Evolutionary conservation across 2,797 vertebrate species (phyloP).

Genomic region (Liasis olivaceus): DNA sequence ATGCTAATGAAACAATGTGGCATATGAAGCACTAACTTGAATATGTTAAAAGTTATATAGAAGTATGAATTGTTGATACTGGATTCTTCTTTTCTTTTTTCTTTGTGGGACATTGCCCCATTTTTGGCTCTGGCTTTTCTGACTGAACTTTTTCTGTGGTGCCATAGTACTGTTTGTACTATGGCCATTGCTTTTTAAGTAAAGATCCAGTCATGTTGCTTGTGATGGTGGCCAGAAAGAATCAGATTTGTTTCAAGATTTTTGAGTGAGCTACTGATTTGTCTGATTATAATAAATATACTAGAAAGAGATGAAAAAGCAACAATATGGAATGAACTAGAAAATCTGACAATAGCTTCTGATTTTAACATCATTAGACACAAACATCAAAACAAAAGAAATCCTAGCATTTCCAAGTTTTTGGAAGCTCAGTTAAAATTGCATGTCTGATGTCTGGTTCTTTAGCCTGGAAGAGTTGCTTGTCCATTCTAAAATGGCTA

Average conservation of each 20-base stretch:
- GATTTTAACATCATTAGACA: background rate
- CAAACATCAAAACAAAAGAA: background rate
- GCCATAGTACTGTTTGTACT: slow-evolving; percentile 37
- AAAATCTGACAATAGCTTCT: background rate
- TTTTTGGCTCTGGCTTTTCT: background rate
- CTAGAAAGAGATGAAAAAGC: slow-evolving; percentile 11
- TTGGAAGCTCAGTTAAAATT: slow-evolving; percentile 8
- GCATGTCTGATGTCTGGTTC: background rate
- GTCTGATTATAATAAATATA: background rate
- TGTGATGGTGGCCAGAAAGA: slow-evolving; percentile 4
- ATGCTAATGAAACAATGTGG: background rate
- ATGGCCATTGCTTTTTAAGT: background rate
- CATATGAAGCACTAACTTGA: background rate
- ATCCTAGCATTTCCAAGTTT: background rate
- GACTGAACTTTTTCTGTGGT: background rate
- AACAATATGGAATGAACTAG: background rate
- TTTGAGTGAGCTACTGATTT: slow-evolving; percentile 1
- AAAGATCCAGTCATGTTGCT: slow-evolving; percentile 17
- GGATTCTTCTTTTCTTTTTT: background rate
- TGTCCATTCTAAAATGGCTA: background rate
- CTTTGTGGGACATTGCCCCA: background rate
- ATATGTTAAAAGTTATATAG: background rate
- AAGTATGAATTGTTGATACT: background rate
- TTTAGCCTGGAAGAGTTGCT: background rate
- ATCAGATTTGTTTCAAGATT: slow-evolving; percentile 4